Conservation (phyloP, 2,797 vertebrate species). For the Myiotriccus ornatus region DNA sequence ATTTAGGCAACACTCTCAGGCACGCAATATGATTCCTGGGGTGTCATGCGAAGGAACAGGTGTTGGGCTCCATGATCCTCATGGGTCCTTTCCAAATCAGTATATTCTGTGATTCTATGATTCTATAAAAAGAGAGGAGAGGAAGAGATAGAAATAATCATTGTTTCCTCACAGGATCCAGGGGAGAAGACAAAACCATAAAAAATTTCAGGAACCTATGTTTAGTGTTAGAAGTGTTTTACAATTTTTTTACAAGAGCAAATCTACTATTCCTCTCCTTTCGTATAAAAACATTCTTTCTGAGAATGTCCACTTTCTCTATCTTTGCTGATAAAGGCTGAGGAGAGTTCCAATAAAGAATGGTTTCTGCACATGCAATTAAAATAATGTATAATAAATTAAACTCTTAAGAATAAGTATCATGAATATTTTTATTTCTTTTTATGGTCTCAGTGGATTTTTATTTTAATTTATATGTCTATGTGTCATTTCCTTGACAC, state of each 20-base stretch:
- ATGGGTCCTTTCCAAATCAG: background rate
- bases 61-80: background rate
- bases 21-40: background rate
- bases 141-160: background rate
- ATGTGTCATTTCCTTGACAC: background rate
- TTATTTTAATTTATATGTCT: background rate
- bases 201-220: accelerated
- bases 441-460: background rate
- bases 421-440: background rate
- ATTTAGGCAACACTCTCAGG: background rate
- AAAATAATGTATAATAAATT: background rate
- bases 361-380: background rate
- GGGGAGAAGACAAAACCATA: background rate
- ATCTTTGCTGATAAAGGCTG: background rate
- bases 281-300: background rate
- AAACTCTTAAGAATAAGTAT: background rate
- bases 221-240: background rate
- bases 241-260: background rate
- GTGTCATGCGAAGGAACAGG: background rate
- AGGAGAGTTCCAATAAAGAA: background rate
- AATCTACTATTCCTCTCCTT: background rate
- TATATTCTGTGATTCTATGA: background rate
- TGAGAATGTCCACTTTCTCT: background rate
- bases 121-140: background rate
- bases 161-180: background rate